Base-by-base conservation (phyloP, 1,140 invertebrate genomes). In the Neuroterus valhalla region DNA sequence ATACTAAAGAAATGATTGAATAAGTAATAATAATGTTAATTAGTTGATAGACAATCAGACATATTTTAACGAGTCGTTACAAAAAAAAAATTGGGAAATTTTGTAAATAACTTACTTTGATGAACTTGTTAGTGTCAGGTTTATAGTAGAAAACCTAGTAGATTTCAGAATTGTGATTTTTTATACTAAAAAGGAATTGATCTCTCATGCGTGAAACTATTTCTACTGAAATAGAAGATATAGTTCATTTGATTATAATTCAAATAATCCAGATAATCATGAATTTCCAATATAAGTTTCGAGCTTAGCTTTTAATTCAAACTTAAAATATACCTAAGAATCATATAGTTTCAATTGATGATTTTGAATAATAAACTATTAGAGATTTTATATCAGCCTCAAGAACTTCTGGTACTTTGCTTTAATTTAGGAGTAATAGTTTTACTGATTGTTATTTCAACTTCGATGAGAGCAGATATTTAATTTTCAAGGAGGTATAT, bases 361-460 rank as follows among this genome's bases (percentile, higher is more conserved):
- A 17, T 70, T 78, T 72, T 78, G 75, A 74, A 66, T 72, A 38
- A 23, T 26, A 66, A 43, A 62, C n/a, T 74, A 52, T 68, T 44
- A 31, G 42, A 23, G 38, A 45, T 74, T 68, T 70, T 66, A 70
- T 68, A 43, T 31, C 46, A 75, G 55, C n/a, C 46, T 38, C 12
- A 52, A 67, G 45, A 69, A 72, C 73, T 68, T 82, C 79, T 82
- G 81, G 79, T 82, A 82, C 66, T 76, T 82, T 79, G 81, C 81
- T 82, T 82, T 82, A 82, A 82, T 66, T 75, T 45, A 19, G 11
- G 81, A 79, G 75, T 52, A 10, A 66, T 78, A 72, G 44, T 68
- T 66, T 45, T 42, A 46, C 0, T 62, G 31, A 50, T 67, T 8
- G 44, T 69, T 66, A 66, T 69, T 38, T 8, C 31, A 38, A 38